phyloP scores from a whole-genome alignment of 1,140 invertebrate species.

The Orchesella cincta region DNA sequence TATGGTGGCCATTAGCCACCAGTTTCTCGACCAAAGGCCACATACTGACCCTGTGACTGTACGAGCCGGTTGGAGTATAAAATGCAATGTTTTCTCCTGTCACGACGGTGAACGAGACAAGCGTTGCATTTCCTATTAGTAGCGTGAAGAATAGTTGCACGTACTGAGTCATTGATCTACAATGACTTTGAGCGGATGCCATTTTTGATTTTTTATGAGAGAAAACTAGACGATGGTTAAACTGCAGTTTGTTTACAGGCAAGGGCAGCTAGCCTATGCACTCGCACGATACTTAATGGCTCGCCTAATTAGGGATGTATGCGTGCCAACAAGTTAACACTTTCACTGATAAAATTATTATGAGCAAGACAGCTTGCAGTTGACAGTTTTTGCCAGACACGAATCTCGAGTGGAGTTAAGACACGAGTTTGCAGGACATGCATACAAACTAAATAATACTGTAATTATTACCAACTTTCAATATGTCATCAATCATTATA shows the following conservation, averaged over 20 bases:
- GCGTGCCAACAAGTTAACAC: not conserved
- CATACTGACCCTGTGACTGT: not conserved
- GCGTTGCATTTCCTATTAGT: not conserved
- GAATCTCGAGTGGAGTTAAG: too few relatives aligned
- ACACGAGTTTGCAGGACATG: too few relatives aligned
- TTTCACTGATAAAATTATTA: not conserved
- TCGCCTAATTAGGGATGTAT: not conserved
- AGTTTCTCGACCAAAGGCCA: not conserved
- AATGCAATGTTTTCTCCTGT: not conserved
- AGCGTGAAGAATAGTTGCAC: not conserved
- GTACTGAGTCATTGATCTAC: conserved; percentile 7
- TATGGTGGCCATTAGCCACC: not conserved
- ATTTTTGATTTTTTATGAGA: not conserved
- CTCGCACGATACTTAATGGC: too few relatives aligned
- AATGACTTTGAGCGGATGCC: not conserved
- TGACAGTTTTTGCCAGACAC: too few relatives aligned
- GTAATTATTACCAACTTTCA: too few relatives aligned
- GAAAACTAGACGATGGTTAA: too few relatives aligned
- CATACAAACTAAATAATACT: too few relatives aligned
- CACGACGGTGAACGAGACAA: not conserved
- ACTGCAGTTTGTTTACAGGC: too few relatives aligned
- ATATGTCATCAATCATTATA: too few relatives aligned
- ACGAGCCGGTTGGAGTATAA: not conserved
- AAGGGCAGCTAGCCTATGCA: too few relatives aligned
- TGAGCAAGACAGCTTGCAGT: not conserved